Conservation (phyloP, 2,888 invertebrate species). For the Allolobophora icterica region DNA sequence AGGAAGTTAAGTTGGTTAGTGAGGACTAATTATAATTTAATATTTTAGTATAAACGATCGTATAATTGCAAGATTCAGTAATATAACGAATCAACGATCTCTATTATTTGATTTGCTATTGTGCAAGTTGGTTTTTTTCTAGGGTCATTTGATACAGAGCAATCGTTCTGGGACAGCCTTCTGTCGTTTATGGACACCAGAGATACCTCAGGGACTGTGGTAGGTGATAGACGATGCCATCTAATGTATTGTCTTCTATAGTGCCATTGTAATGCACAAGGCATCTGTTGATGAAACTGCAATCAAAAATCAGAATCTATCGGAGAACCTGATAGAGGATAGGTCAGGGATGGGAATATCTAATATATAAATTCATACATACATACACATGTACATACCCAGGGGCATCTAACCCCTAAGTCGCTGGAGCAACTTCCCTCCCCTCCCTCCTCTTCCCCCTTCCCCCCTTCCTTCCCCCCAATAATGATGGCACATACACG, state of each 20-base stretch:
- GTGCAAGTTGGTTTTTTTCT: neutral
- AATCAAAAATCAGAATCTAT: neutral
- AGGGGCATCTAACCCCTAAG: too few relatives aligned
- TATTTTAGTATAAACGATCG: neutral
- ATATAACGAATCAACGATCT: too few relatives aligned
- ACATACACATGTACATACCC: too few relatives aligned
- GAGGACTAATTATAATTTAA: neutral
- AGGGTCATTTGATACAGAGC: slow-evolving; percentile 3
- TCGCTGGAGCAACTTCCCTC: too few relatives aligned
- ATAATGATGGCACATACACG: too few relatives aligned
- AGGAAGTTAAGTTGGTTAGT: neutral
- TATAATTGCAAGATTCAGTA: neutral
- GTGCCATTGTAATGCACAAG: neutral
- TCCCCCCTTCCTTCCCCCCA: too few relatives aligned
- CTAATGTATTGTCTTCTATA: neutral
- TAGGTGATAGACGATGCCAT: neutral
- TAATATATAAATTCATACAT: too few relatives aligned
- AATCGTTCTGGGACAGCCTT: slow-evolving; percentile 1
- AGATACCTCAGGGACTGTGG: slow-evolving; percentile 13
- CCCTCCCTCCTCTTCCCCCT: too few relatives aligned
- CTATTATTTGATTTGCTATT: neutral
- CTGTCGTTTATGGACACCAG: neutral
- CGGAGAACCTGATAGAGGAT: neutral
- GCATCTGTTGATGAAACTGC: neutral
- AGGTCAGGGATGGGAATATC: too few relatives aligned